Percentiles rank a stretch among this genome's conserved stretches.
These are phyloP conservation scores for Oryzias woworae DNA, from an alignment of 2,113 vertebrate species.

Conservation along the genomic window DNA sequence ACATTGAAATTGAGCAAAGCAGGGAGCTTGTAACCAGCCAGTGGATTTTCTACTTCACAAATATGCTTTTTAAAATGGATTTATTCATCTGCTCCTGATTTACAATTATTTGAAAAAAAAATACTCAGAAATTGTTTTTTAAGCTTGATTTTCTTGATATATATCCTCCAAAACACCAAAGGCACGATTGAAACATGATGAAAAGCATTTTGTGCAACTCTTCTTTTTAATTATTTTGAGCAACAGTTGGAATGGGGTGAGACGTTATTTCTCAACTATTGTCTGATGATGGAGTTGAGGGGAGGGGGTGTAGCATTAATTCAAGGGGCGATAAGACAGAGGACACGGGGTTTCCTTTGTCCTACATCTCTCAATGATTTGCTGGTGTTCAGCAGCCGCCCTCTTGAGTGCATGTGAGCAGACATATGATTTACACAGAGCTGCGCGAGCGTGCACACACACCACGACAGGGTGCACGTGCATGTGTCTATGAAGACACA, in stretches of 20 bases:
- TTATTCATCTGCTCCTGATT: too few relatives aligned
- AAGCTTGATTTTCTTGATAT: too few relatives aligned
- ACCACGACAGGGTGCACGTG: constrained; percentile 25
- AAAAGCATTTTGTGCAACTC: not conserved
- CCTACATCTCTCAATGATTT: constrained; percentile 66
- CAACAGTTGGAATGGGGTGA: constrained; percentile 55
- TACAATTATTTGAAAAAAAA: too few relatives aligned
- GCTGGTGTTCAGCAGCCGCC: constrained; percentile 73
- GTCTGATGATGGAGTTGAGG: constrained; percentile 54
- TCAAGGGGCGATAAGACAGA: constrained; percentile 73
- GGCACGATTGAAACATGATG: not conserved
- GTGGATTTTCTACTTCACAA: too few relatives aligned
- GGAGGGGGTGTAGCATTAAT: constrained; percentile 69
- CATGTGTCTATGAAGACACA: constrained; percentile 77
- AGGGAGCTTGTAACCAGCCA: too few relatives aligned
- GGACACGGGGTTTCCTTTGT: constrained; percentile 72
- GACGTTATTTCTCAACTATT: constrained; percentile 67
- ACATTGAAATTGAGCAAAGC: too few relatives aligned
- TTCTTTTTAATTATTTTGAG: constrained; percentile 36
- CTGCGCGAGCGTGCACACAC: not conserved
- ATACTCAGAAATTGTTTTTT: too few relatives aligned
- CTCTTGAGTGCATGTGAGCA: constrained; percentile 6
- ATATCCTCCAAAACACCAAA: too few relatives aligned
- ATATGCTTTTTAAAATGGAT: too few relatives aligned
- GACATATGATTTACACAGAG: constrained; percentile 1